Percentiles rank a stretch among this genome's conserved stretches.
Conservation (phyloP, 2,888 invertebrate species). For the Nysson spinosus region DNA sequence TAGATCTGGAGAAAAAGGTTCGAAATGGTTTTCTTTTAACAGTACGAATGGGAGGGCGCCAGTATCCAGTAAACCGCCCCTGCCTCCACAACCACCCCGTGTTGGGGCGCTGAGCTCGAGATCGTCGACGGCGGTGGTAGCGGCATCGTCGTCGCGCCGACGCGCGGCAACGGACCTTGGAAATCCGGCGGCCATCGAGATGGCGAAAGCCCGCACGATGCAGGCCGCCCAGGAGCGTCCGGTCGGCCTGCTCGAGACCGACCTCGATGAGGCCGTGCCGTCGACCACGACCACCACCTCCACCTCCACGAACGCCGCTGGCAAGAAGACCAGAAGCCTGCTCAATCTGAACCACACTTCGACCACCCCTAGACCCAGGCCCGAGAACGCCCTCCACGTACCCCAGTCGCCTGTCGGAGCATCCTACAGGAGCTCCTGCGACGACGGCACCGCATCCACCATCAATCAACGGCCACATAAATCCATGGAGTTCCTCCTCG, state of each 20-base stretch:
- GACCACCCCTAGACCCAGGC: constrained; percentile 77
- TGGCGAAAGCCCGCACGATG: constrained; percentile 76
- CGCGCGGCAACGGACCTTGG: constrained; percentile 77
- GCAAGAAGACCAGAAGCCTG: constrained; percentile 83
- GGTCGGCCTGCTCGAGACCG: constrained; percentile 92
- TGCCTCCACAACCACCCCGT: constrained; percentile 71
- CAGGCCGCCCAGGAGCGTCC: constrained; percentile 80
- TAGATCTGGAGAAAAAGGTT: neutral
- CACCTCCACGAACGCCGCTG: constrained; percentile 63
- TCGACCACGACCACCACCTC: constrained; percentile 77
- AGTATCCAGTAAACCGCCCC: constrained; percentile 74
- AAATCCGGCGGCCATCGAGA: constrained; percentile 76
- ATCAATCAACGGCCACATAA: constrained; percentile 83
- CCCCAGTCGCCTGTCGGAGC: constrained; percentile 73
- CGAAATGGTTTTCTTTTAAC: constrained; percentile 41
- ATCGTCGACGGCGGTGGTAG: constrained; percentile 77
- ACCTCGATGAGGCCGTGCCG: constrained; percentile 86
- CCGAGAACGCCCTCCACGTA: constrained; percentile 75
- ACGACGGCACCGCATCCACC: constrained; percentile 69
- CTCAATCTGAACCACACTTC: constrained; percentile 80
- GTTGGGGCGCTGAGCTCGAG: constrained; percentile 66
- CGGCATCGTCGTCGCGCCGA: constrained; percentile 72
- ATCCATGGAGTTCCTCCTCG: constrained; percentile 97
- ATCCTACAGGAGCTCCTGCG: constrained; percentile 73
- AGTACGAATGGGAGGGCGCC: constrained; percentile 74